Evolutionary conservation across 2,888 invertebrate species (phyloP).

Genomic region (Patella ulyssiponensis): DNA sequence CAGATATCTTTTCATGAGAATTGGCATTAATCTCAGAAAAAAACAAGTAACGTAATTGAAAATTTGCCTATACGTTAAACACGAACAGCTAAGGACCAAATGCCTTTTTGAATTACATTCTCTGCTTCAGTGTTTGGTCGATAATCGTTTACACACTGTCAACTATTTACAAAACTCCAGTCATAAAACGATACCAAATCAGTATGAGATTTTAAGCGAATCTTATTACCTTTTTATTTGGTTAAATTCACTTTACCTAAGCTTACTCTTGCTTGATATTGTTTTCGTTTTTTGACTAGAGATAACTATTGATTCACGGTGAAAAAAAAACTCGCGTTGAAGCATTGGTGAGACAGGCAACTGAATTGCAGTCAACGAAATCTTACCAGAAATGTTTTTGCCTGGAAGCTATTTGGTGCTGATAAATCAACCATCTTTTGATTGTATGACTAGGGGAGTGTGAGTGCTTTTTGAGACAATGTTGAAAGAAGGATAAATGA

Average conservation of each 20-base stretch:
- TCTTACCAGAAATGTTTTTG: no score
- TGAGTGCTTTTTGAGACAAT: no score
- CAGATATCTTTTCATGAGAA: neutral
- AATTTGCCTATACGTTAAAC: neutral
- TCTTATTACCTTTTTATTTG: conserved; percentile 1
- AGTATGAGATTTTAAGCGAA: neutral
- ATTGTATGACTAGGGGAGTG: no score
- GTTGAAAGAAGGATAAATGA: no score
- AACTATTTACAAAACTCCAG: neutral
- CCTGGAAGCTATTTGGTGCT: no score
- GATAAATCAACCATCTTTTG: no score
- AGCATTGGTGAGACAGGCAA: no score
- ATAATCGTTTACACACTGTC: neutral
- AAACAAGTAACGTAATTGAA: neutral
- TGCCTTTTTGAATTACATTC: neutral
- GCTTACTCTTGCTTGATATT: conserved; percentile 7
- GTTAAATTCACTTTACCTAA: neutral
- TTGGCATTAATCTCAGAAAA: neutral
- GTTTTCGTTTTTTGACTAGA: neutral
- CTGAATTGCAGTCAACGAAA: no score
- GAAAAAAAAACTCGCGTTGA: no score
- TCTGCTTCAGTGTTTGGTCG: neutral
- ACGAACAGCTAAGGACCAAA: neutral
- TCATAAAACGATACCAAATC: neutral
- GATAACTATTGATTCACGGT: neutral